Conservation (phyloP, 2,113 vertebrate genomes). For the Atlantisia rogersi region DNA sequence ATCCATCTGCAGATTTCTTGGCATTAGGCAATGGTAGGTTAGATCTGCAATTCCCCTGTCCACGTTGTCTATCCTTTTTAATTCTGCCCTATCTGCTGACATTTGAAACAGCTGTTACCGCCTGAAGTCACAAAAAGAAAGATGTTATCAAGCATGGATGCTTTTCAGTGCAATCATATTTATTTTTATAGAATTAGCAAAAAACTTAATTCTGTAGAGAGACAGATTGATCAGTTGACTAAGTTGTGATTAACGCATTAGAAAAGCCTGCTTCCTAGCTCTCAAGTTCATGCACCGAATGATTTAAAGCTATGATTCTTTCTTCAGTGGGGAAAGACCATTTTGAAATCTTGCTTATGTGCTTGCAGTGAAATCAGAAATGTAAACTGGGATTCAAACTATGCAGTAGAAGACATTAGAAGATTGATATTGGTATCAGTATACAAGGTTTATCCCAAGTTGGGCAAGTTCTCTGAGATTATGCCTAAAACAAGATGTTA, state of each 20-base stretch:
- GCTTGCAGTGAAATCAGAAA: neutral
- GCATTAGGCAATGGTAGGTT: neutral
- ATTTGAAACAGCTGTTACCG: slow-evolving; percentile 61
- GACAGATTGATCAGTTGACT: neutral
- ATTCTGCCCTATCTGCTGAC: slow-evolving; percentile 52
- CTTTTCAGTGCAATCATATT: slow-evolving; percentile 22
- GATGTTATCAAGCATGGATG: slow-evolving; percentile 11
- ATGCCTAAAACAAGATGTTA: neutral
- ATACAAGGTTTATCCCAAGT: neutral
- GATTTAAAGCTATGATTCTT: neutral
- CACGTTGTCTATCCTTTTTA: slow-evolving; percentile 26
- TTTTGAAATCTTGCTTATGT: neutral
- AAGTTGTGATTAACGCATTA: neutral
- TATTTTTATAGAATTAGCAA: slow-evolving; percentile 12
- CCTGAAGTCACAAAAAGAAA: slow-evolving; percentile 18
- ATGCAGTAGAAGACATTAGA: neutral
- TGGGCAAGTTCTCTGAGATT: neutral
- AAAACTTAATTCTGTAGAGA: slow-evolving; percentile 2
- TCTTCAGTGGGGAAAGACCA: neutral
- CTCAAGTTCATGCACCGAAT: neutral
- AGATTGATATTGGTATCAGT: neutral
- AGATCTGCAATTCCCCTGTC: slow-evolving; percentile 34
- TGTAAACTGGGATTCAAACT: neutral
- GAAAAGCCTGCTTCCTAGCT: neutral
- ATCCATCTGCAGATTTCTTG: slow-evolving; percentile 32